Conservation (phyloP, 2,888 invertebrate genomes). For the Anticlea derivata region DNA sequence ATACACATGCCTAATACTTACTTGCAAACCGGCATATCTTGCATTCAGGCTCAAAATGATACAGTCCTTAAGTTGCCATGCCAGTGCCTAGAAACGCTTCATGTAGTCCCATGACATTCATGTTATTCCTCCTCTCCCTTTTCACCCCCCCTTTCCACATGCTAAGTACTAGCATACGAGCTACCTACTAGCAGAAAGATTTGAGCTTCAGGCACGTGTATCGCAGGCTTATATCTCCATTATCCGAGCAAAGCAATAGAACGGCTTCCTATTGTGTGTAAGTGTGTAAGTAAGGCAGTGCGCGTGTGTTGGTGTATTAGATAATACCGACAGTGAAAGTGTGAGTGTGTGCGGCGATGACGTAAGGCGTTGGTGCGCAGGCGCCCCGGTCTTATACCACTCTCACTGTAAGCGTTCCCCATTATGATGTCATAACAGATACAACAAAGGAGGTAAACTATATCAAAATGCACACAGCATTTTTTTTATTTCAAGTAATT, state of each 20-base stretch:
- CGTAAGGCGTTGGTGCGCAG: conserved; percentile 61
- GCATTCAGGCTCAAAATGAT: too few species aligned
- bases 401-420: conserved; percentile 59
- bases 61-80: too few species aligned
- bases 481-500: background rate
- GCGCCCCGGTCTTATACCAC: conserved; percentile 50
- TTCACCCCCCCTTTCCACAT: too few species aligned
- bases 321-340: conserved; percentile 81
- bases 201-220: too few species aligned
- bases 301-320: conserved; percentile 72
- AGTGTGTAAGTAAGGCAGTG: conserved; percentile 80
- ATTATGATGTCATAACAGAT: background rate
- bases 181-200: too few species aligned
- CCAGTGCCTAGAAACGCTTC: too few species aligned
- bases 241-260: conserved; percentile 52
- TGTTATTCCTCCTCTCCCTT: too few species aligned
- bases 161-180: too few species aligned
- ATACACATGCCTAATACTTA: too few species aligned
- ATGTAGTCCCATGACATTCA: too few species aligned
- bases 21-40: too few species aligned
- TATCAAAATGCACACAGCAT: background rate
- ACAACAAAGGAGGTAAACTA: background rate
- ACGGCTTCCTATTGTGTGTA: conserved; percentile 56
- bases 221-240: conserved; percentile 33
- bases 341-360: conserved; percentile 76